phyloP scores from a whole-genome alignment of 2,888 invertebrate species.

The Harpalus rubripes region DNA sequence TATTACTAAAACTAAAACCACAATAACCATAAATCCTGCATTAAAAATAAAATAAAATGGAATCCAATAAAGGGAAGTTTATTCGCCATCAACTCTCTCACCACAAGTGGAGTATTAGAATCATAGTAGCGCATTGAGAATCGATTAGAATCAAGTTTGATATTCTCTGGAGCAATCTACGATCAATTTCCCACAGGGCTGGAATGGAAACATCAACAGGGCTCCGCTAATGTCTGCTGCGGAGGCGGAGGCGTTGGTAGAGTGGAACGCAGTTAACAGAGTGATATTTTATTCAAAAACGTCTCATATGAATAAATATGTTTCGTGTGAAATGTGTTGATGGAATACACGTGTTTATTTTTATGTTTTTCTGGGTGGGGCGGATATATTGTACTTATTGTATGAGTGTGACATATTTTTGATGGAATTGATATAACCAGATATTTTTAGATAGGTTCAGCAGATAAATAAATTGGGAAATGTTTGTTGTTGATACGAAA shows the following conservation, averaged over 20 bases:
- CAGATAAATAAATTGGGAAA: no score
- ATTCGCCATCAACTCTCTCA: not conserved
- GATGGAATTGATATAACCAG: no score
- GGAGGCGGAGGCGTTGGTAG: not conserved
- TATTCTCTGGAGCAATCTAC: constrained; percentile 38
- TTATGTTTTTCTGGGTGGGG: not conserved
- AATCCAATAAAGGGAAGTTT: constrained; percentile 10
- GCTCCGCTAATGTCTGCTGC: not conserved
- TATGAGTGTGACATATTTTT: no score
- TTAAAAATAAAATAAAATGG: constrained; percentile 12
- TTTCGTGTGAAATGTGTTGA: not conserved
- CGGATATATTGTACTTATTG: no score
- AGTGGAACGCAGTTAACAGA: not conserved
- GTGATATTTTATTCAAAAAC: not conserved
- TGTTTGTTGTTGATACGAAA: no score
- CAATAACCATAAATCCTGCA: constrained; percentile 5
- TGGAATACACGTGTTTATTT: not conserved
- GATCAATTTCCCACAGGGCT: constrained; percentile 40
- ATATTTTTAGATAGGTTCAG: no score
- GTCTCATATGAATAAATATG: not conserved
- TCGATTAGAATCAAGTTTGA: constrained; percentile 43
- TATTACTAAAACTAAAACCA: not conserved
- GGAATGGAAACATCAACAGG: constrained; percentile 36
- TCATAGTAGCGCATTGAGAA: constrained; percentile 32
- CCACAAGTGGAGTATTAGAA: constrained; percentile 18